Conservation (phyloP, 2,113 vertebrate species). For the Toxostoma redivivum region DNA sequence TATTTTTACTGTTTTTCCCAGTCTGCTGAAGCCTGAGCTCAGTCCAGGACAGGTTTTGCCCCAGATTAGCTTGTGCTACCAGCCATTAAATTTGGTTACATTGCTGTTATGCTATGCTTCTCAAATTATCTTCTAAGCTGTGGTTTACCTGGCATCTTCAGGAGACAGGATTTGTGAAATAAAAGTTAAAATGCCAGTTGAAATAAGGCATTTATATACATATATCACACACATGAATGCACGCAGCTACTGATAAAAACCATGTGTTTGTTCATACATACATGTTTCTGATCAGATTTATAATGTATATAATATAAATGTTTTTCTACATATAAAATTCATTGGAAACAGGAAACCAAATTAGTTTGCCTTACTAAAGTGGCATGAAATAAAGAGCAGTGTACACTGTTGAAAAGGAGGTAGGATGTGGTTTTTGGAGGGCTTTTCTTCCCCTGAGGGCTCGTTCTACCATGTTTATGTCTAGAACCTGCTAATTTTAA, state of each 20-base stretch:
- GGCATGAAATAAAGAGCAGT: background rate
- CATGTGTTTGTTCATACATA: background rate
- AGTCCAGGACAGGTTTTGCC: background rate
- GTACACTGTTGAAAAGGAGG: background rate
- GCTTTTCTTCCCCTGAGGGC: background rate
- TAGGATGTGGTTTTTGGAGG: background rate
- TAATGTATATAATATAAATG: background rate
- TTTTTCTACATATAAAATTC: background rate
- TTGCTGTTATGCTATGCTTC: background rate
- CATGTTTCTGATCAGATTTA: background rate
- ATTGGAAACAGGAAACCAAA: background rate
- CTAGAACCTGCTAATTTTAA: slow-evolving; percentile 4
- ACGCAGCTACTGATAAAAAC: background rate
- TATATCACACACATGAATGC: background rate
- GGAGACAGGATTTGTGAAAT: background rate
- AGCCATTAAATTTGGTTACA: background rate
- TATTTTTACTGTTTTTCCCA: background rate
- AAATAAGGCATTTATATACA: background rate
- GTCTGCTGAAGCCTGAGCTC: background rate
- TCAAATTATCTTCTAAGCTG: background rate
- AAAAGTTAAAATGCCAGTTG: background rate
- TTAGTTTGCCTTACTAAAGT: background rate
- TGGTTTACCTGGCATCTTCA: background rate
- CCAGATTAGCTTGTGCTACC: background rate
- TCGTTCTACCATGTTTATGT: background rate